A percentile compares a stretch with the other conserved stretches of the same genome.
Conservation (phyloP, 1,140 invertebrate genomes). For the Drosophila pseudoobscura region DNA sequence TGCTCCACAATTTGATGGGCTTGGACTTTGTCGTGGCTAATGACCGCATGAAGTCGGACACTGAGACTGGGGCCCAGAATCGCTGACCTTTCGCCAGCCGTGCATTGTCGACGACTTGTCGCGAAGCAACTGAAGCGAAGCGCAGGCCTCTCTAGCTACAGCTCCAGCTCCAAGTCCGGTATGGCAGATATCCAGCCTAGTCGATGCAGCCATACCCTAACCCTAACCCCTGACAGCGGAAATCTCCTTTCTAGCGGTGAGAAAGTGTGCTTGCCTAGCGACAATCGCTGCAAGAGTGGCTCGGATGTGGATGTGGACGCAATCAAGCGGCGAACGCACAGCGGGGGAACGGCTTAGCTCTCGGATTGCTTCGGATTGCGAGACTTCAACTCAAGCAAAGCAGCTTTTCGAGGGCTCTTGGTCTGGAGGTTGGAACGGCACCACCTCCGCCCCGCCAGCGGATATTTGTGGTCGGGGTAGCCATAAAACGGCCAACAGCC, state of each 20-base stretch:
- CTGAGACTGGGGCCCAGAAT: conserved; percentile 33
- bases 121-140: conserved; percentile 43
- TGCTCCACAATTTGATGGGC: conserved; percentile 42
- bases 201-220: conserved; percentile 23
- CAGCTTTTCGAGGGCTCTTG: conserved; percentile 44
- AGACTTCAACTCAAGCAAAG: conserved; percentile 56
- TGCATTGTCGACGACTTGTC: conserved; percentile 6
- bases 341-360: conserved; percentile 26
- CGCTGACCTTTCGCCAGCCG: conserved; percentile 62
- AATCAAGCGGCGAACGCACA: conserved; percentile 59
- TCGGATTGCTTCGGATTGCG: conserved; percentile 46
- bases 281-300: conserved; percentile 12
- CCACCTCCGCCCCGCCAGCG: neutral
- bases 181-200: neutral
- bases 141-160: conserved; percentile 17
- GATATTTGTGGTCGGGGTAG: conserved; percentile 32
- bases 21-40: conserved; percentile 46
- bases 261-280: conserved; percentile 8
- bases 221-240: neutral
- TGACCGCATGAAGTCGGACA: conserved; percentile 22
- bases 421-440: conserved; percentile 36
- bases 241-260: too few relatives aligned
- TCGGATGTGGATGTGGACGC: conserved; percentile 50
- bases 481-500: conserved; percentile 30
- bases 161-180: conserved; percentile 47